phyloP scores from a whole-genome alignment of 2,888 invertebrate species.

The Andrena marginata region DNA sequence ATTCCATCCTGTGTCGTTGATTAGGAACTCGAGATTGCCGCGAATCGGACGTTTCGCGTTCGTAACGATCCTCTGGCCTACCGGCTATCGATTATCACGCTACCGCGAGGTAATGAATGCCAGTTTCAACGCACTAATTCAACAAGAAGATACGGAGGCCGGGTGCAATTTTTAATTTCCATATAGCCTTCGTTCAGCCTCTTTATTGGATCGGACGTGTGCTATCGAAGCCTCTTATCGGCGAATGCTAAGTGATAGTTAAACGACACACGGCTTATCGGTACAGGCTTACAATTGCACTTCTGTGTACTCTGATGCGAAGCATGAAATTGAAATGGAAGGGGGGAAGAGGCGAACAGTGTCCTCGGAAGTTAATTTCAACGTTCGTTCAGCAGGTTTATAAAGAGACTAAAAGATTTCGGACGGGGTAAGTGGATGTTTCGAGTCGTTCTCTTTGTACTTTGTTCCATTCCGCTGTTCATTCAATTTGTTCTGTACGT shows the following conservation, averaged over 20 bases:
- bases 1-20: slow-evolving; percentile 13
- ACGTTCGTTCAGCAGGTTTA: neutral
- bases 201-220: neutral
- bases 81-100: slow-evolving; percentile 5
- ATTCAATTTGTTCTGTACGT: slow-evolving; percentile 23
- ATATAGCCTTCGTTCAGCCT: neutral
- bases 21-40: slow-evolving; percentile 16
- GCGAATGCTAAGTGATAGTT: neutral
- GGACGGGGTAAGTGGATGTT: neutral
- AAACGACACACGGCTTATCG: neutral
- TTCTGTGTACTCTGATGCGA: neutral
- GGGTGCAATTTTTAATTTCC: neutral
- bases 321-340: too few relatives aligned
- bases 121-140: slow-evolving; percentile 9
- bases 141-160: neutral
- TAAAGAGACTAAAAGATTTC: slow-evolving; percentile 5
- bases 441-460: neutral
- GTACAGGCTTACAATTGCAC: neutral
- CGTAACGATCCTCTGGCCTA: slow-evolving; percentile 13
- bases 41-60: neutral
- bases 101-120: slow-evolving; percentile 8
- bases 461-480: slow-evolving; percentile 2
- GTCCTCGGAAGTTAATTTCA: neutral
- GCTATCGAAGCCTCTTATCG: neutral
- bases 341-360: too few relatives aligned